These are phyloP conservation scores for Spilosoma lubricipeda DNA, from an alignment of 2,888 invertebrate genomes.

Conservation along the genomic window DNA sequence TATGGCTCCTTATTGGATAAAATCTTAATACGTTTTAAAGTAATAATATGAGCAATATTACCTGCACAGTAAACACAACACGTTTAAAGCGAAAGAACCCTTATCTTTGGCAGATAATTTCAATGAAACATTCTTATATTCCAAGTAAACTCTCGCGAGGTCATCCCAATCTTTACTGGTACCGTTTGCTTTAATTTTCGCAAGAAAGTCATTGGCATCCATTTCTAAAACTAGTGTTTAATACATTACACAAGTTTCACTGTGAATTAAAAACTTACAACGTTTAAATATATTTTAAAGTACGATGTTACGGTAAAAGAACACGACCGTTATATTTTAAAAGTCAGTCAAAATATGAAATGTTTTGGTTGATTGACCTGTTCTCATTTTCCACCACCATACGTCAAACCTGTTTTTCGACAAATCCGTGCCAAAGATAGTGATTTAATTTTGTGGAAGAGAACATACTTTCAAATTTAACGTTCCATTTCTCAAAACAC, in stretches of 20 bases:
- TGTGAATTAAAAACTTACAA: neutral
- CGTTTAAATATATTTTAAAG: neutral
- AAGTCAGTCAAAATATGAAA: neutral
- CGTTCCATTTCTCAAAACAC: neutral
- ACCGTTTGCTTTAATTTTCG: conserved; percentile 70
- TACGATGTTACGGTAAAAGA: neutral
- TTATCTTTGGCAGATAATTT: conserved; percentile 65
- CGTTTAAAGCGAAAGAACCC: conserved; percentile 70
- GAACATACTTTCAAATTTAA: neutral
- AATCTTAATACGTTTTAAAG: neutral
- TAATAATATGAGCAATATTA: conserved; percentile 41
- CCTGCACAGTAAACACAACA: conserved; percentile 79
- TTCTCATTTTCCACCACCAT: neutral
- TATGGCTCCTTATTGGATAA: neutral
- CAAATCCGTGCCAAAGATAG: neutral
- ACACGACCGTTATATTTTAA: conserved; percentile 11
- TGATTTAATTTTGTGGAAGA: neutral
- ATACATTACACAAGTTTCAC: conserved; percentile 2
- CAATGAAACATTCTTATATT: conserved; percentile 60
- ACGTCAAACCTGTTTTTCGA: neutral
- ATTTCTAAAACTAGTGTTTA: conserved; percentile 45
- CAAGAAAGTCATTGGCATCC: conserved; percentile 71
- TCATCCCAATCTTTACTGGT: conserved; percentile 60
- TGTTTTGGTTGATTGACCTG: neutral
- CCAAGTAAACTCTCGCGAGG: conserved; percentile 57